These are phyloP conservation scores for Stenotaenia linearis DNA, from an alignment of 2,888 invertebrate genomes.

Conservation along the genomic window DNA sequence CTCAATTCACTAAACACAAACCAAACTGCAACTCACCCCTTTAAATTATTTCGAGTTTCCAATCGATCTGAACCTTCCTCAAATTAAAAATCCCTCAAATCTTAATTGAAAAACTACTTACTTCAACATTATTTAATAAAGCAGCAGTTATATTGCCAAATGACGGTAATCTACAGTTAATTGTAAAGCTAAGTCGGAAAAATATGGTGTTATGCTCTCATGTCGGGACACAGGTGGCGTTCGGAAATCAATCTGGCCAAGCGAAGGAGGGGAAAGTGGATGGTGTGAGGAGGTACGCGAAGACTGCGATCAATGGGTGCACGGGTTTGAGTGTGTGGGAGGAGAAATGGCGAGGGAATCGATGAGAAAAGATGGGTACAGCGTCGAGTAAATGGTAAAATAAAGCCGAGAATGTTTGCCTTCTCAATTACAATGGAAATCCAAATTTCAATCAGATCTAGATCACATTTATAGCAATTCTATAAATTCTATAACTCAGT, in stretches of 20 bases:
- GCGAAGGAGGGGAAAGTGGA: background rate
- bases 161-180: background rate
- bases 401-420: background rate
- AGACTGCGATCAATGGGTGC: conserved; percentile 18
- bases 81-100: no score
- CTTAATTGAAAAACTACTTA: no score
- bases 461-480: no score
- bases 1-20: no score
- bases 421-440: background rate
- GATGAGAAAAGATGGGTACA: conserved; percentile 7
- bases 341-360: conserved; percentile 20
- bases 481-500: no score
- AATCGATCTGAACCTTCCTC: no score
- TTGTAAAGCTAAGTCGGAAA: conserved; percentile 14
- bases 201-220: conserved; percentile 16
- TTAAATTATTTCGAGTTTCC: no score
- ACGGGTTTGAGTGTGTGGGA: conserved; percentile 14
- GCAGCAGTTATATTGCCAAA: background rate
- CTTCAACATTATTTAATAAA: background rate
- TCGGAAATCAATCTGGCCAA: conserved; percentile 19
- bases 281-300: background rate
- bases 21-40: no score
- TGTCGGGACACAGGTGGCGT: conserved; percentile 13
- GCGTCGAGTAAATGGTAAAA: conserved; percentile 14
- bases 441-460: background rate